phyloP scores from a whole-genome alignment of 2,797 vertebrate genomes.

The Sebastes itinus region DNA sequence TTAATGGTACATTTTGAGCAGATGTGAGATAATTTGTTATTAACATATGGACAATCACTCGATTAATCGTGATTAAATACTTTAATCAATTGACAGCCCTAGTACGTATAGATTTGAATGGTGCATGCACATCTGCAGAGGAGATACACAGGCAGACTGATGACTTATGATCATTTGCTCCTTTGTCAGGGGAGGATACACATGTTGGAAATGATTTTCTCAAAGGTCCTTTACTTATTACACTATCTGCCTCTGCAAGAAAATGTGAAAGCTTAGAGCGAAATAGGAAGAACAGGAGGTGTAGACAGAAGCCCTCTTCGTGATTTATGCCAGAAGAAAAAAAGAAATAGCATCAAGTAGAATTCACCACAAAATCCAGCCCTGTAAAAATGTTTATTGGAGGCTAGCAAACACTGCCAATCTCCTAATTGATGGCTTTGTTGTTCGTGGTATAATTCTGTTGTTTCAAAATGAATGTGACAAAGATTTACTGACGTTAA shows the following conservation, averaged over 20 bases:
- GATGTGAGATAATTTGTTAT: too few relatives aligned
- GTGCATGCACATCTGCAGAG: background rate
- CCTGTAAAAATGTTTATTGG: background rate
- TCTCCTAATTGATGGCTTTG: background rate
- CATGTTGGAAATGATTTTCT: slow-evolving; percentile 12
- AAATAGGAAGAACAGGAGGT: background rate
- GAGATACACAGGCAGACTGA: background rate
- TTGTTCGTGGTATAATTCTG: background rate
- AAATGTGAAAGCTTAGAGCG: background rate
- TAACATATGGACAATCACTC: too few relatives aligned
- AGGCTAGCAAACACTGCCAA: background rate
- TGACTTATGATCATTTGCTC: slow-evolving; percentile 2
- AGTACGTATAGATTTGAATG: background rate
- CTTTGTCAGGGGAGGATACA: slow-evolving; percentile 3
- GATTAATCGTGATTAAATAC: too few relatives aligned
- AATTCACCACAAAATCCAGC: background rate
- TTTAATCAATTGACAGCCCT: too few relatives aligned
- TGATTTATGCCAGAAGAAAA: background rate
- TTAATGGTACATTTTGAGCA: too few relatives aligned
- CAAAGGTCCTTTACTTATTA: slow-evolving; percentile 16
- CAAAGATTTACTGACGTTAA: background rate
- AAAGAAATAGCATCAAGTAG: background rate
- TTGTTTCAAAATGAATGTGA: background rate
- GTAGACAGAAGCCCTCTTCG: background rate
- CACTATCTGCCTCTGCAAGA: slow-evolving; percentile 20